phyloP scores from a whole-genome alignment of 2,888 invertebrate species.

The Cosmopolites sordidus region DNA sequence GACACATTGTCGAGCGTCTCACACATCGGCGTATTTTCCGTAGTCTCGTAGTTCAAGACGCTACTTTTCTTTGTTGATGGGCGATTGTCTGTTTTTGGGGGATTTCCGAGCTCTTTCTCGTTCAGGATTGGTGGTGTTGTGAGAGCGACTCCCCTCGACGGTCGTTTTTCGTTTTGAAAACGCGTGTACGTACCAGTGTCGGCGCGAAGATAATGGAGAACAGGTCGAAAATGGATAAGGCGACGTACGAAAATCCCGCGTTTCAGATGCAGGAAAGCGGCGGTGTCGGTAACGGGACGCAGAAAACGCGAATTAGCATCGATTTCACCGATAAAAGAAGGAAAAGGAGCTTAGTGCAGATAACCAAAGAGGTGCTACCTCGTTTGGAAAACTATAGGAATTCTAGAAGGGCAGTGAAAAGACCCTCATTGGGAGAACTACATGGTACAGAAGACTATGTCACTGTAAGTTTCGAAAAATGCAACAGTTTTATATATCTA shows the following conservation, averaged over 20 bases:
- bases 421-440: constrained; percentile 80
- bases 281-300: constrained; percentile 12
- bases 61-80: no score
- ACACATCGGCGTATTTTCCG: no score
- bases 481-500: no score
- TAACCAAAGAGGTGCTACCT: constrained; percentile 75
- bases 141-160: neutral
- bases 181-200: neutral
- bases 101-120: neutral
- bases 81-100: no score
- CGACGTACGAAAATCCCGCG: constrained; percentile 34
- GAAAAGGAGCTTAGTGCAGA: constrained; percentile 59
- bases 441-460: constrained; percentile 62
- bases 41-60: no score
- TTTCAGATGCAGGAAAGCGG: constrained; percentile 41
- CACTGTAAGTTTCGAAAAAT: constrained; percentile 17
- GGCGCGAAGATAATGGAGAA: constrained; percentile 11
- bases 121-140: neutral
- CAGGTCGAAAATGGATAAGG: constrained; percentile 9
- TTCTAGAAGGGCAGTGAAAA: constrained; percentile 68
- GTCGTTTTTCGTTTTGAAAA: neutral
- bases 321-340: constrained; percentile 37
- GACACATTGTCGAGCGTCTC: no score
- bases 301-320: constrained; percentile 11
- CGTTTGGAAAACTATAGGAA: constrained; percentile 79